phyloP scores from a whole-genome alignment of 2,888 invertebrate species.

The Eristalinus sepulchralis region DNA sequence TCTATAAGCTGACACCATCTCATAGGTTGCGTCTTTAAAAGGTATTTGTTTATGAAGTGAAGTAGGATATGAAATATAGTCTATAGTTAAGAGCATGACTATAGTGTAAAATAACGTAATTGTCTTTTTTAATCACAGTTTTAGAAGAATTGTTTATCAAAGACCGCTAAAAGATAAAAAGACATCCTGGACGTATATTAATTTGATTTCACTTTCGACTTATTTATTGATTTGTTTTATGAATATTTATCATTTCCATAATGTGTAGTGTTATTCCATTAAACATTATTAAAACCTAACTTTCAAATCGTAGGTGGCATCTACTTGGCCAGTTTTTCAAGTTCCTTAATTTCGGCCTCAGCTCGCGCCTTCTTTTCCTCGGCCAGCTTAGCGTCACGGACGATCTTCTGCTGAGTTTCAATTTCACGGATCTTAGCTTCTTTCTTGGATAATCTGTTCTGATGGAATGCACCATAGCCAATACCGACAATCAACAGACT shows the following conservation, averaged over 20 bases:
- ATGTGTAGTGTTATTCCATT: conserved; percentile 5
- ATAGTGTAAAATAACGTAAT: too few species aligned
- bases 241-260: neutral
- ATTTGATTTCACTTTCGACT: neutral
- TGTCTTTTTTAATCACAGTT: too few species aligned
- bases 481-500: conserved; percentile 88
- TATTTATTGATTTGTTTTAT: neutral
- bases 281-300: conserved; percentile 32
- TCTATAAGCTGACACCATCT: too few species aligned
- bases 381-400: conserved; percentile 87
- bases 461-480: conserved; percentile 88
- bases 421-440: conserved; percentile 85
- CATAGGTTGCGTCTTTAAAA: too few species aligned
- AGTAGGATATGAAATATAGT: too few species aligned
- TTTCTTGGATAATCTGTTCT: conserved; percentile 85
- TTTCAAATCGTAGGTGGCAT: conserved; percentile 15
- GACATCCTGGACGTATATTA: neutral
- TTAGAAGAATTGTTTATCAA: neutral
- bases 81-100: too few species aligned
- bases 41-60: too few species aligned
- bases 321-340: conserved; percentile 73
- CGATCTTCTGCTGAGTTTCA: conserved; percentile 85
- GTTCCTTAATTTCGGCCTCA: conserved; percentile 79
- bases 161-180: neutral
- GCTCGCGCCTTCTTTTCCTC: conserved; percentile 86